Conservation (phyloP, 92 coral and sea anemone genomes). For the Zoanthus sociatus region DNA sequence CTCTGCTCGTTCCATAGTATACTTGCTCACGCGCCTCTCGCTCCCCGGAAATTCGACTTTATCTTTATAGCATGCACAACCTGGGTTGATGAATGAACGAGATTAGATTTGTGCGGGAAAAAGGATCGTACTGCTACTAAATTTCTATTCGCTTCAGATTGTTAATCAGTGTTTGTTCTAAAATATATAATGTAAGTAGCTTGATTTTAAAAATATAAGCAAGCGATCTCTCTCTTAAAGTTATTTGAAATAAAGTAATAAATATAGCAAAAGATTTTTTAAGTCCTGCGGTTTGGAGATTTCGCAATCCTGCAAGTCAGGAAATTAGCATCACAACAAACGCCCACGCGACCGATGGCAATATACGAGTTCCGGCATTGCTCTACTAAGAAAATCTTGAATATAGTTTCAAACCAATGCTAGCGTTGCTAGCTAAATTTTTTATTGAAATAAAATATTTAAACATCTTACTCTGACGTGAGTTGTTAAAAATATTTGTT, state of each 20-base stretch:
- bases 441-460: not conserved
- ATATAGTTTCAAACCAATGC: not conserved
- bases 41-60: constrained; percentile 25
- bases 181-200: not conserved
- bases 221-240: not conserved
- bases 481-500: not conserved
- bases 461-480: not conserved
- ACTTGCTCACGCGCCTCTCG: not conserved
- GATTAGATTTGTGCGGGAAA: not conserved
- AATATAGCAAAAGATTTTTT: not conserved
- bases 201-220: not conserved
- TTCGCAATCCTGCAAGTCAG: constrained; percentile 7
- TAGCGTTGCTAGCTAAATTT: not conserved
- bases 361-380: constrained; percentile 16
- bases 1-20: not conserved
- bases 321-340: constrained; percentile 30
- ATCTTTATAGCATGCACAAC: not conserved
- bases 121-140: not conserved
- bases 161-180: no score
- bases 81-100: not conserved
- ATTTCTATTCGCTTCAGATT: no score
- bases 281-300: constrained; percentile 1
- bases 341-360: constrained; percentile 16
- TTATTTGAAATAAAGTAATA: not conserved
- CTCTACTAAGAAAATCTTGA: not conserved